Evolutionary conservation across 2,888 invertebrate genomes (phyloP), one percentile per base, ranked within the genome.

Genomic region (Opisthograptis luteolata): DNA sequence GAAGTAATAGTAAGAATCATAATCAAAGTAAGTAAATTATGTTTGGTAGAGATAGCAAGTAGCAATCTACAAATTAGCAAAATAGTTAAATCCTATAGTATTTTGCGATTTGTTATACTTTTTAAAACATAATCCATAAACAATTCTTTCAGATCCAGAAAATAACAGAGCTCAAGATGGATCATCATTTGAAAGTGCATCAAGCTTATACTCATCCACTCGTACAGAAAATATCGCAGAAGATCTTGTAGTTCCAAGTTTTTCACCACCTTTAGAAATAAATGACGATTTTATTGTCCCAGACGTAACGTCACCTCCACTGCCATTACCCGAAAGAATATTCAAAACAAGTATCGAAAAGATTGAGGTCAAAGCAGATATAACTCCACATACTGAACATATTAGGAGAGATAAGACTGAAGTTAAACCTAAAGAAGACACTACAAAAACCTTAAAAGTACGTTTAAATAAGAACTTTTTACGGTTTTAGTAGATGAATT

Each of bases 181-280:
- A 15, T 96, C 96, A 59, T 96, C 96, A n/a, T 96, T 96, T 79
- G 96, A 96, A 82, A 96, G 96, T 78, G 95, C 95, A 55, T 96
- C 96, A 47, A 96, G 96, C 28, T 89, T 96, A 50, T 96, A 96
- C 79, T 96, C 96, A 60, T 88, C 94, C 35, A 94, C 96, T 24
- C 92, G 95, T 57, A 94, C 94, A 56, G 95, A 96, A 74, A 93
- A 93, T 55, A 84, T 92, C 25, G 88, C 91, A 28, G 94, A 94
- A 73, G 94, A 94, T 67, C 91, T 93, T 78, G 86, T 94, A 34
- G 91, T 93, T 30, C 92, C 92, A 49, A 92, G 92, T 64, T 92
- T 92, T 72, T 92, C 92, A 46, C 92, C 93, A 12, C 92, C 92
- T n/a, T 71, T 91, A 61, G 83, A 92, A 72, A 91, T 92, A 51